A percentile compares a stretch with the other conserved stretches of the same genome.
Evolutionary conservation across 2,113 vertebrate species (phyloP).

Genomic region (Pterocles orientalis): DNA sequence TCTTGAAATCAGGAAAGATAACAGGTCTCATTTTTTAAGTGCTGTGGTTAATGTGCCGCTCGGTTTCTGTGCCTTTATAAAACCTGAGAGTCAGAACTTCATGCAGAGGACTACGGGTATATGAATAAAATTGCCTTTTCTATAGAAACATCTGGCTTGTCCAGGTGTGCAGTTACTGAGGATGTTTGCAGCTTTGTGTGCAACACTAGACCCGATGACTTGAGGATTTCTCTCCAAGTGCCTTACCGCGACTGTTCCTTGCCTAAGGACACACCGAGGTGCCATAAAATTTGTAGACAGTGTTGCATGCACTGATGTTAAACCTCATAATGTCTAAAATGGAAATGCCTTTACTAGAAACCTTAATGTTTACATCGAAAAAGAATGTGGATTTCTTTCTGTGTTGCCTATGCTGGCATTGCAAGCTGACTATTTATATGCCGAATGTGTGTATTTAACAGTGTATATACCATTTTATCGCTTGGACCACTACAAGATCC

Average conservation of each 20-base stretch:
- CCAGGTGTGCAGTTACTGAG: not conserved
- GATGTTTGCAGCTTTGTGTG: not conserved
- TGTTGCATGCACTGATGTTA: not conserved
- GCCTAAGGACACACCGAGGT: not conserved
- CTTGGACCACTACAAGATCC: not conserved
- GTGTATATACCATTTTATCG: not conserved
- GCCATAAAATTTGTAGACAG: not conserved
- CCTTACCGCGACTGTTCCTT: not conserved
- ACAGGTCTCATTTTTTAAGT: not conserved
- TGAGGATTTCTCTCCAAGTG: not conserved
- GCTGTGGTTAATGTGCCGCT: not conserved
- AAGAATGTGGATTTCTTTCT: not conserved
- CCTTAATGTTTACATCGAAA: not conserved
- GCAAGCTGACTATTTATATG: not conserved
- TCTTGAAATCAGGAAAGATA: not conserved
- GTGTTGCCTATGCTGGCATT: not conserved
- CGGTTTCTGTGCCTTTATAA: not conserved
- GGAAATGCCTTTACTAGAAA: not conserved
- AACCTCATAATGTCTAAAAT: not conserved
- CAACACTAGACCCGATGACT: rapidly evolving
- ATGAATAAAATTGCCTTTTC: not conserved
- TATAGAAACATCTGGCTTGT: not conserved
- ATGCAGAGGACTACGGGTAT: not conserved
- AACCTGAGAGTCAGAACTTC: not conserved
- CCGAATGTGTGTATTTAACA: not conserved